A percentile compares a stretch with the other conserved stretches of the same genome.
These are phyloP conservation scores for Sesia bembeciformis DNA, from an alignment of 2,888 invertebrate species.

Conservation along the genomic window DNA sequence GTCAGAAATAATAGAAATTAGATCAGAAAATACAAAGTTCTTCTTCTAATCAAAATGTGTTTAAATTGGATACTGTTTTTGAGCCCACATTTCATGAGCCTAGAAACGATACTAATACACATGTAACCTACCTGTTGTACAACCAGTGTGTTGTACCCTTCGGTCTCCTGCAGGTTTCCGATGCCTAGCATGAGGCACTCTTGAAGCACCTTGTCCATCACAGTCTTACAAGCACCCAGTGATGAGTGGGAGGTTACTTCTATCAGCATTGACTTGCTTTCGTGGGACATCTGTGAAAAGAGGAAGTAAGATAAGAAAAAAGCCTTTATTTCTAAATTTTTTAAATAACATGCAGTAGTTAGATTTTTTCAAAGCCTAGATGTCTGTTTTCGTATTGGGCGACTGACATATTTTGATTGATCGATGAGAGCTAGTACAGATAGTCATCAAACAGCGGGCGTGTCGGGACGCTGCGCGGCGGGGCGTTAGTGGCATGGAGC, in stretches of 20 bases:
- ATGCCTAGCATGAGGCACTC: constrained; percentile 76
- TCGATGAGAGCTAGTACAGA: no score
- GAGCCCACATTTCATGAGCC: background rate
- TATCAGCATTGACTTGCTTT: constrained; percentile 79
- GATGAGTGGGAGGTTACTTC: constrained; percentile 84
- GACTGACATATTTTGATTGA: no score
- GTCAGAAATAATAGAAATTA: no score
- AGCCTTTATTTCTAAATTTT: no score
- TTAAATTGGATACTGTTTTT: background rate
- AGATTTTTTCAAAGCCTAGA: background rate
- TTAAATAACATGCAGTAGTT: background rate
- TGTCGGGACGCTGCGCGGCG: no score
- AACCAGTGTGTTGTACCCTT: constrained; percentile 40
- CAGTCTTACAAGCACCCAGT: constrained; percentile 77
- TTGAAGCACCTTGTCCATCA: constrained; percentile 79
- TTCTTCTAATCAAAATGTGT: no score
- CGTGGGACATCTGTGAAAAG: constrained; percentile 74
- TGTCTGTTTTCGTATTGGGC: no score
- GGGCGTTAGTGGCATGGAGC: no score
- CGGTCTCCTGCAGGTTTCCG: constrained; percentile 36
- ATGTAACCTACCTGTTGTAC: constrained; percentile 52
- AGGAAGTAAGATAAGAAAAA: background rate
- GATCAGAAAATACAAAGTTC: no score
- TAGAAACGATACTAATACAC: background rate
- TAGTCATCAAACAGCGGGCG: no score